phyloP scores from a whole-genome alignment of 2,888 invertebrate species.

The Dexiosoma caninum region DNA sequence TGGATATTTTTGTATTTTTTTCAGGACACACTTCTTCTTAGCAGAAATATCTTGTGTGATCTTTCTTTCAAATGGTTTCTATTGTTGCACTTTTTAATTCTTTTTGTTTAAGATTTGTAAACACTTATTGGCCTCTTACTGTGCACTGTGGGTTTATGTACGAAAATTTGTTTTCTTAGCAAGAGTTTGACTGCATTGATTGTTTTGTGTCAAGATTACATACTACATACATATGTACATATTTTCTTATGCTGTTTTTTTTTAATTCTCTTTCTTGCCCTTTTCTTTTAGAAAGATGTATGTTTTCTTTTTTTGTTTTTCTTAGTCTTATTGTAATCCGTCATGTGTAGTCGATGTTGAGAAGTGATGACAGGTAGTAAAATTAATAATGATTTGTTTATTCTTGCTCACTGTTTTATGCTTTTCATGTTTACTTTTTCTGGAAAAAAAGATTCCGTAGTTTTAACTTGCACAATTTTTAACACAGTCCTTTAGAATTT shows the following conservation, averaged over 20 bases:
- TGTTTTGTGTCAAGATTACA: conserved; percentile 13
- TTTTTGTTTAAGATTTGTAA: background rate
- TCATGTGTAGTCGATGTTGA: conserved; percentile 39
- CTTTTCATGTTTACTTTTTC: conserved; percentile 3
- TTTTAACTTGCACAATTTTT: background rate
- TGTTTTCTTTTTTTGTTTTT: background rate
- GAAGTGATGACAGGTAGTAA: conserved; percentile 51
- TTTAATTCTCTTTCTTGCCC: conserved; percentile 3
- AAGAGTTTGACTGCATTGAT: conserved; percentile 34
- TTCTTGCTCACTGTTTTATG: conserved; percentile 24
- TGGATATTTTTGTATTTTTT: background rate
- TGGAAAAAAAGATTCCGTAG: background rate
- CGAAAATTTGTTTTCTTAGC: conserved; percentile 1
- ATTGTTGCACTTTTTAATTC: conserved; percentile 47
- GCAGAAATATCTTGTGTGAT: background rate
- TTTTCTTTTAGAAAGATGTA: no score
- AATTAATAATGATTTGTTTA: conserved; percentile 25
- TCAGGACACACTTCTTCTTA: conserved; percentile 1
- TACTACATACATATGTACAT: no score
- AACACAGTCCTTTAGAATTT: background rate
- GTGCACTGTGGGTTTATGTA: conserved; percentile 31
- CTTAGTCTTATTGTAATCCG: conserved; percentile 33
- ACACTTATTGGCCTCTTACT: conserved; percentile 42
- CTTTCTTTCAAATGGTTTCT: conserved; percentile 14
- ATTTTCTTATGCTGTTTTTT: conserved; percentile 24